A percentile compares a stretch with the other conserved stretches of the same genome.
These are phyloP conservation scores for Rhinella marina DNA, from an alignment of 2,797 vertebrate genomes.

Conservation along the genomic window DNA sequence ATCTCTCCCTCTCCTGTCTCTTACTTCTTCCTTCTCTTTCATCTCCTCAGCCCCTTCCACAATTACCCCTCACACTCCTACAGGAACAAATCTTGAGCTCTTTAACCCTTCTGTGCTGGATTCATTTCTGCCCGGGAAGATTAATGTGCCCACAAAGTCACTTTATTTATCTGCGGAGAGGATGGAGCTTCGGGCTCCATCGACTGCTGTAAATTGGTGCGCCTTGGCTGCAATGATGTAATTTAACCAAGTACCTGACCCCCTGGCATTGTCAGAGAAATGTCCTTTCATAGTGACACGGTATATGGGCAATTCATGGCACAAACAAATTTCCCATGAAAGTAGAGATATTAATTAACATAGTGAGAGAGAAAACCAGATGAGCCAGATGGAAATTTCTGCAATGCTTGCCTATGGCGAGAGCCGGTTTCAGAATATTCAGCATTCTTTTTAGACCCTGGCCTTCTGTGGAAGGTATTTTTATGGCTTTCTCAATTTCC, in stretches of 20 bases:
- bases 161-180: conserved; percentile 29
- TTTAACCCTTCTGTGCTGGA: conserved; percentile 49
- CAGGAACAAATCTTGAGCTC: conserved; percentile 49
- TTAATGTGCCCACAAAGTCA: conserved; percentile 45
- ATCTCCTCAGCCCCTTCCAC: conserved; percentile 43
- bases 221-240: conserved; percentile 18
- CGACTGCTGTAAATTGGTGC: conserved; percentile 32
- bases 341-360: not conserved
- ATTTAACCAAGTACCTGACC: conserved; percentile 42
- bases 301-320: not conserved
- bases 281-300: conserved; percentile 9
- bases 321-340: not conserved
- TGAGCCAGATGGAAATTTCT: not conserved
- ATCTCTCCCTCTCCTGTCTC: conserved; percentile 53
- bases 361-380: conserved; percentile 3
- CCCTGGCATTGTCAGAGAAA: conserved; percentile 8
- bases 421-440: conserved; percentile 28
- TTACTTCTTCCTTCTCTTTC: conserved; percentile 57
- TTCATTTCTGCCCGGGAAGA: conserved; percentile 25
- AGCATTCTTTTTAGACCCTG: conserved; percentile 49
- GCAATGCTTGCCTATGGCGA: conserved; percentile 27
- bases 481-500: conserved; percentile 62
- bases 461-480: conserved; percentile 55
- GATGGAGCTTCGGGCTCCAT: not conserved
- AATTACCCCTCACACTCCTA: conserved; percentile 34